Conservation (phyloP, 2,797 vertebrate species). For the Acridotheres tristis region DNA sequence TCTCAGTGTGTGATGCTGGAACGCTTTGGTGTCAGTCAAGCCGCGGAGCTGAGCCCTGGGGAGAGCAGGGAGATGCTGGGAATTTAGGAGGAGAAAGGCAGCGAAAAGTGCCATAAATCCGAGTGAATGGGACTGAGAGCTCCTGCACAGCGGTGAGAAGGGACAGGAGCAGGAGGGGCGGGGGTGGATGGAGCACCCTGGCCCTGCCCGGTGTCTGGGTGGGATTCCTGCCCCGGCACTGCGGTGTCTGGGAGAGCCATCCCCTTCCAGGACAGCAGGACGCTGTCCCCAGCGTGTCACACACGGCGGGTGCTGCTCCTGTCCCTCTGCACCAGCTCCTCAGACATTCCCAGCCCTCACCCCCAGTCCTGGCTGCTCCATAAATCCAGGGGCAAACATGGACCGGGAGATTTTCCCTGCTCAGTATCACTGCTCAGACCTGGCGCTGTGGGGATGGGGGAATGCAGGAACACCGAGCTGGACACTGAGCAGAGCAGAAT, state of each 20-base stretch:
- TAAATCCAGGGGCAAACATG: not conserved
- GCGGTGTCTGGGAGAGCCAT: not conserved
- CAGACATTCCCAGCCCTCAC: not conserved
- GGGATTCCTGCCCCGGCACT: not conserved
- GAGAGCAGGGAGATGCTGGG: not conserved
- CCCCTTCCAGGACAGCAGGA: not conserved
- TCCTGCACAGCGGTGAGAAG: not conserved
- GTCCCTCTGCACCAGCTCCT: not conserved
- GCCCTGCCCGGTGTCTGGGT: not conserved
- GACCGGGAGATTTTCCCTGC: not conserved
- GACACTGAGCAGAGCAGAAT: not conserved
- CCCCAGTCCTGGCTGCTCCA: not conserved
- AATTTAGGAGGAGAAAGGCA: not conserved
- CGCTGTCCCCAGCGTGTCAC: not conserved
- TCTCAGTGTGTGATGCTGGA: not conserved
- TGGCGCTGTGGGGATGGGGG: not conserved
- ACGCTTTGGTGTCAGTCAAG: not conserved
- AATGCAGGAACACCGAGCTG: not conserved
- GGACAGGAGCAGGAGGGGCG: not conserved
- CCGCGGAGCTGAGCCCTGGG: not conserved
- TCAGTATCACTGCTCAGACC: not conserved
- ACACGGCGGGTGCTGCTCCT: rapidly evolving
- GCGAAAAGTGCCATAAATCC: not conserved
- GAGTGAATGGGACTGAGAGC: not conserved
- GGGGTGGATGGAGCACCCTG: not conserved